Evolutionary conservation across 2,113 vertebrate species (phyloP).

Genomic region (Geothlypis trichas): DNA sequence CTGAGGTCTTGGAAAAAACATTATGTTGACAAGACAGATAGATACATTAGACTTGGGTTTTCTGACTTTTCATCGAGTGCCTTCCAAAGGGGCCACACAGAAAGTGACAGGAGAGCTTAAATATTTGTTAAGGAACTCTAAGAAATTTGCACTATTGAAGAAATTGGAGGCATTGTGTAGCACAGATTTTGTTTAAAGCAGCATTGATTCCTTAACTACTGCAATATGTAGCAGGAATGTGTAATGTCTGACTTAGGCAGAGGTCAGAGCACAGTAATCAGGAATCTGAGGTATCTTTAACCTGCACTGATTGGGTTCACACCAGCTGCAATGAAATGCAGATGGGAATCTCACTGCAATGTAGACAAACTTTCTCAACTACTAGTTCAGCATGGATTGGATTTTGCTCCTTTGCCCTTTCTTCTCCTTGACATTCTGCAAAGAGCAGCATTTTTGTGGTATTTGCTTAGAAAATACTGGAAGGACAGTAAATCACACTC

Average conservation of each 20-base stretch:
- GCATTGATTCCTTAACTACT: not conserved
- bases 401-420: constrained; percentile 43
- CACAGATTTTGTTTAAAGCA: not conserved
- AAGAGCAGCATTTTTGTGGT: constrained; percentile 28
- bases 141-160: not conserved
- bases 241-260: not conserved
- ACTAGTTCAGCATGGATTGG: not conserved
- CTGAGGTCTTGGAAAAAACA: not conserved
- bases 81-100: rapidly evolving
- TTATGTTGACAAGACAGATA: not conserved
- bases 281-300: not conserved
- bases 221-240: constrained; percentile 15
- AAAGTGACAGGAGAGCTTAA: not conserved
- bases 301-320: constrained; percentile 42
- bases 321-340: constrained; percentile 3
- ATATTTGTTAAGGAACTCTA: not conserved
- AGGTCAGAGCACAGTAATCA: constrained; percentile 23
- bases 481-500: not conserved
- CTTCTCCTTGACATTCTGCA: constrained; percentile 35
- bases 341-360: not conserved
- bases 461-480: constrained; percentile 34
- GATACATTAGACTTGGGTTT: not conserved
- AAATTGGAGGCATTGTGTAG: not conserved
- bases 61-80: not conserved
- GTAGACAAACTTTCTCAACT: not conserved